Percentiles rank a stretch among this genome's conserved stretches.
Evolutionary conservation across 2,113 vertebrate genomes (phyloP).

Genomic region (Peromyscus leucopus): DNA sequence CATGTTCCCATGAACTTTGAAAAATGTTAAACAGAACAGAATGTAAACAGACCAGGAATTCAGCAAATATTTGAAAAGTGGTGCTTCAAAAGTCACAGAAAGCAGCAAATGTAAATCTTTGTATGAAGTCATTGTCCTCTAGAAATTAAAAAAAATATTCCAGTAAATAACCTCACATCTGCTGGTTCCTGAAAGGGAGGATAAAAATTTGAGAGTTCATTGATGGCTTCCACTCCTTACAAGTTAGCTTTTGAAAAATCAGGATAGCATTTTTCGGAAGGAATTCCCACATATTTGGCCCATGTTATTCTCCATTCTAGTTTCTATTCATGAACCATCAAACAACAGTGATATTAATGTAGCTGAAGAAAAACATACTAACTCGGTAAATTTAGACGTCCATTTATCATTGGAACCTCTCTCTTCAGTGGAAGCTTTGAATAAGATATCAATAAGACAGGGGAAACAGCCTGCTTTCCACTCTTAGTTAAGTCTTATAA

Average conservation of each 20-base stretch:
- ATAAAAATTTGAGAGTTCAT: not conserved
- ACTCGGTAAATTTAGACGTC: not conserved
- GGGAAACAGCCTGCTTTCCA: not conserved
- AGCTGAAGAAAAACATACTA: not conserved
- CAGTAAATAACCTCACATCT: not conserved
- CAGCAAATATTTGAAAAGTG: not conserved
- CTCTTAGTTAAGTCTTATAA: not conserved
- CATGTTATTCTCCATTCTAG: not conserved
- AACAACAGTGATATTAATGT: not conserved
- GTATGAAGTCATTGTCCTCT: not conserved
- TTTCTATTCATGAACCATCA: not conserved
- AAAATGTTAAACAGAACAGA: not conserved
- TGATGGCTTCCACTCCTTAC: not conserved
- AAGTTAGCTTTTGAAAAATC: not conserved
- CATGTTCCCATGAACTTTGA: not conserved
- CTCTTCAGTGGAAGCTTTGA: not conserved
- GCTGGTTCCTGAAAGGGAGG: not conserved
- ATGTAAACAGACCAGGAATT: not conserved
- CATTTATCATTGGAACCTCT: not conserved
- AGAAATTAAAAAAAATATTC: not conserved
- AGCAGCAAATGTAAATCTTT: not conserved
- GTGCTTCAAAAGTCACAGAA: not conserved
- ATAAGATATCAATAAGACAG: not conserved
- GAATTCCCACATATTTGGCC: not conserved
- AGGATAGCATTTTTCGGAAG: not conserved